A percentile compares a stretch with the other conserved stretches of the same genome.
Conservation (phyloP, 2,888 invertebrate genomes). For the Cactoblastis cactorum region DNA sequence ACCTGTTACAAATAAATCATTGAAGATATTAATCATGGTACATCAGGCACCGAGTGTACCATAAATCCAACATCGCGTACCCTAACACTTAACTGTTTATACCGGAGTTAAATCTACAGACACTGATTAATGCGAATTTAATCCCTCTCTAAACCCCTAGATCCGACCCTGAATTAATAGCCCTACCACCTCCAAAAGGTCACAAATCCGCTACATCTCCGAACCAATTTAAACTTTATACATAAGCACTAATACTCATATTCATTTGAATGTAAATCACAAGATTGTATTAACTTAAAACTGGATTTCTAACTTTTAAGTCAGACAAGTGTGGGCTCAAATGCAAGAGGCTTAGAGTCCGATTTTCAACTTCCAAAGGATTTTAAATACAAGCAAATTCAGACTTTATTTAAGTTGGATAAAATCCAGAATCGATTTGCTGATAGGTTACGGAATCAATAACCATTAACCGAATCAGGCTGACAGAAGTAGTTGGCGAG, state of each 20-base stretch:
- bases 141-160: slow-evolving; percentile 82
- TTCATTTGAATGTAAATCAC: slow-evolving; percentile 24
- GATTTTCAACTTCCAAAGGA: slow-evolving; percentile 46
- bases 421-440: slow-evolving; percentile 41
- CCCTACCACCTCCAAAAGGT: slow-evolving; percentile 72
- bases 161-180: slow-evolving; percentile 77
- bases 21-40: slow-evolving; percentile 11
- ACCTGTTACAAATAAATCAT: slow-evolving; percentile 3
- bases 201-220: slow-evolving; percentile 42
- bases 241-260: slow-evolving; percentile 31
- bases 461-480: slow-evolving; percentile 68
- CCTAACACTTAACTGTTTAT: slow-evolving; percentile 79
- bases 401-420: slow-evolving; percentile 26
- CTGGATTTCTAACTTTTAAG: slow-evolving; percentile 64
- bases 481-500: slow-evolving; percentile 62
- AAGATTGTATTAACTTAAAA: slow-evolving; percentile 33
- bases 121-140: slow-evolving; percentile 86
- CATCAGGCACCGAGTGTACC: slow-evolving; percentile 42
- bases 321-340: slow-evolving; percentile 66
- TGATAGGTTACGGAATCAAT: slow-evolving; percentile 55
- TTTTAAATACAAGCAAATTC: slow-evolving; percentile 27
- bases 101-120: slow-evolving; percentile 77
- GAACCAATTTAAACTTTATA: slow-evolving; percentile 48
- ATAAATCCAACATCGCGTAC: slow-evolving; percentile 60
- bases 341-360: slow-evolving; percentile 59